Base-by-base conservation (phyloP, 1,140 invertebrate species). In the Neodiprion fabricii region DNA sequence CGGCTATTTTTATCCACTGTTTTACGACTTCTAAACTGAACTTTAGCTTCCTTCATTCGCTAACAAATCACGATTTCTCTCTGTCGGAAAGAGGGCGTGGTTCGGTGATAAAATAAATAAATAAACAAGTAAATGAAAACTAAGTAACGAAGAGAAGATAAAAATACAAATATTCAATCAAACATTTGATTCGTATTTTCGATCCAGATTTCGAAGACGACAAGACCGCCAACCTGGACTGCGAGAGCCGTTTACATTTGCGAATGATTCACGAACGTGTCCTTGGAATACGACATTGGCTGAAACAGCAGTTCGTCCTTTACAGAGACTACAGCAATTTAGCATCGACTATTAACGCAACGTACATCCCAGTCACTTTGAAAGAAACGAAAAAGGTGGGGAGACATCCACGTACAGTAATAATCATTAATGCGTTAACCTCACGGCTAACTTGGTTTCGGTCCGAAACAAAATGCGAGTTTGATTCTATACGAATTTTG, bases 231-330 rank as follows among this genome's bases (percentile, higher is more conserved):
- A 9, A 61, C n/a, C 53, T 61, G 11, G 53, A 61, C 53, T 14
- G n/a, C n/a, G 53, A 61, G n/a, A 12, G 53, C 11, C 53, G 11
- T 61, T 61, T 61, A 17, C 53, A 61, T 61, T 17, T 61, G n/a
- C 53, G 53, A 61, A 61, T 12, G 53, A 61, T 61, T 14, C 53
- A 77, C 23, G 76, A 81, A 48, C 81, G 78, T 73, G 67, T 87
- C 21, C 53, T 74, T 17, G 75, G 80, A 65, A 85, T 86, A 71
- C 84, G 75, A 12, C 82, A 80, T 10, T 85, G 82, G 81, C 28
- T 86, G 14, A 86, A 85, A 76, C 82, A 79, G 67, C 85, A 86
- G 72, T 85, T 85, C 65, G 74, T 81, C 10, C 71, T 84, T 11
- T 87, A 87, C 65, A 82, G 79, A n/a, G 81, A 81, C 12, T 81